These are phyloP conservation scores for Taenioides sp. DNA, from an alignment of 2,797 vertebrate genomes.

Conservation along the genomic window DNA sequence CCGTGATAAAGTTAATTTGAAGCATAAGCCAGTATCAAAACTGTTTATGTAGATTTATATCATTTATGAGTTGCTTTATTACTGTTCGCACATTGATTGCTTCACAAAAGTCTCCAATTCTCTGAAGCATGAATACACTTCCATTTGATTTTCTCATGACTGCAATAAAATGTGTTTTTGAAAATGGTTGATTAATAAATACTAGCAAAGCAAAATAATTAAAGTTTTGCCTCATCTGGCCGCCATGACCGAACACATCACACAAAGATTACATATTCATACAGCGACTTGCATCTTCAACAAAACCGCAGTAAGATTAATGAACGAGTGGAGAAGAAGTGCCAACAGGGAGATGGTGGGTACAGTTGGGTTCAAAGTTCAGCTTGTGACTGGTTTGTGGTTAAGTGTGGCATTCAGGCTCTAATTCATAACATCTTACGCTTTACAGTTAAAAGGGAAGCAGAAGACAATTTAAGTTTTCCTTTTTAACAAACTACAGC, in stretches of 20 bases:
- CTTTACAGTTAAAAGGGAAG: slow-evolving; percentile 63
- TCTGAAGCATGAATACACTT: slow-evolving; percentile 47
- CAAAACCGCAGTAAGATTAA: slow-evolving; percentile 71
- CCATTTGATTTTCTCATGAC: slow-evolving; percentile 34
- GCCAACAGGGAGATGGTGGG: slow-evolving; percentile 48
- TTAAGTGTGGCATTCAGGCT: slow-evolving; percentile 50
- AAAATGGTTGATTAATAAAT: slow-evolving; percentile 63
- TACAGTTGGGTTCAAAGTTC: slow-evolving; percentile 68
- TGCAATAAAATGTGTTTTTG: slow-evolving; percentile 61
- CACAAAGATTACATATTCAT: slow-evolving; percentile 66
- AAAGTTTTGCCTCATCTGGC: slow-evolving; percentile 37
- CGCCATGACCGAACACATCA: slow-evolving; percentile 50
- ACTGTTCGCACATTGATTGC: slow-evolving; percentile 43
- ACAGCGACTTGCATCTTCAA: slow-evolving; percentile 59
- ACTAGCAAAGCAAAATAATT: slow-evolving; percentile 59
- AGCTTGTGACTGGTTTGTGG: slow-evolving; percentile 52
- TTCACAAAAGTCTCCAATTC: slow-evolving; percentile 40
- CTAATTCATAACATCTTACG: slow-evolving; percentile 68
- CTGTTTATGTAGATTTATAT: slow-evolving; percentile 54
- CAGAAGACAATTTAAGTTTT: slow-evolving; percentile 57
- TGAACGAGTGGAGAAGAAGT: slow-evolving; percentile 53
- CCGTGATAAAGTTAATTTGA: slow-evolving; percentile 41
- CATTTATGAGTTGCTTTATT: slow-evolving; percentile 53
- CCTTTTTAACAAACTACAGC: slow-evolving; percentile 59
- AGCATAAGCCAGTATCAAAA: slow-evolving; percentile 57